Conservation (phyloP, 1,140 invertebrate species). For the Drosophila subpulchrella region DNA sequence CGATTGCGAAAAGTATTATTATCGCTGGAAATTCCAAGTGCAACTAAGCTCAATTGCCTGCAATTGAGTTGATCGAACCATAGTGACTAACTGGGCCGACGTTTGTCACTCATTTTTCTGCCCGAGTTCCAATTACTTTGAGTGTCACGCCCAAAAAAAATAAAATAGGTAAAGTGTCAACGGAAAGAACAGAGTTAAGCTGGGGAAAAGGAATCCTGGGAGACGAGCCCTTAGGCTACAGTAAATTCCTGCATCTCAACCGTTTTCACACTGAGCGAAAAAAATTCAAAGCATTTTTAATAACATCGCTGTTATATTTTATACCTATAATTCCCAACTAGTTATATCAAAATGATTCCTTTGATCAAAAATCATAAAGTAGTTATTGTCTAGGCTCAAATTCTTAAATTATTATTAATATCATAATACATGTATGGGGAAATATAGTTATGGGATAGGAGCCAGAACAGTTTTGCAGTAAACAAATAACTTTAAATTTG, state of each 20-base stretch:
- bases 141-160: constrained; percentile 6
- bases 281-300: no score
- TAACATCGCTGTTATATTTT: not conserved
- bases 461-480: no score
- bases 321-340: not conserved
- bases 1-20: constrained; percentile 39
- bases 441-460: no score
- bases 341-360: no score
- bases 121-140: constrained; percentile 34
- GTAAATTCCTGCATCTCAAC: not conserved
- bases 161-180: constrained; percentile 21
- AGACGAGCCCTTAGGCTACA: constrained; percentile 1
- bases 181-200: not conserved
- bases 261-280: not conserved
- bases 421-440: no score
- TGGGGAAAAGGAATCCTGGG: not conserved
- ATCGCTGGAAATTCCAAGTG: not conserved
- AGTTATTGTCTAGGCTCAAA: no score
- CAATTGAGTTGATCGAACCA: constrained; percentile 25
- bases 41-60: not conserved
- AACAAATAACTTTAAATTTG: no score
- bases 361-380: no score
- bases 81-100: not conserved
- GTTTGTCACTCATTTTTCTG: constrained; percentile 7
- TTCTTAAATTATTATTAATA: no score